A percentile compares a stretch with the other conserved stretches of the same genome.
Evolutionary conservation across 2,888 invertebrate genomes (phyloP).

Genomic region (Andrena trimmerana): DNA sequence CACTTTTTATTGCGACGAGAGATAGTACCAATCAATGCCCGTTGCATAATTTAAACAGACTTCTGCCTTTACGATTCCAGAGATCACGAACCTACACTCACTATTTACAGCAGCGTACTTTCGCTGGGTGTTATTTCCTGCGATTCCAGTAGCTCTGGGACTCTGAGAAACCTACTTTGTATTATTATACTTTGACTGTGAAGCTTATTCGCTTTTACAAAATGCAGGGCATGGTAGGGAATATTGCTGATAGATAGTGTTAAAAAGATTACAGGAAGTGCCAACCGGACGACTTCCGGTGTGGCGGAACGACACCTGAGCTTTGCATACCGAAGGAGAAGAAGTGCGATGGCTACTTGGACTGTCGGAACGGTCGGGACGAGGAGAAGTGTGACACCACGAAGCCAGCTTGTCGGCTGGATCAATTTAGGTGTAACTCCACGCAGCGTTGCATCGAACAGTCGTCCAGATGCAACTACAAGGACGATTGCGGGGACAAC

Average conservation of each 20-base stretch:
- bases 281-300: constrained; percentile 94
- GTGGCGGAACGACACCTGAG: constrained; percentile 89
- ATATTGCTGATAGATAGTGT: background rate
- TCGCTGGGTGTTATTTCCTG: no score
- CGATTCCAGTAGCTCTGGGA: no score
- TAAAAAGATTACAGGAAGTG: constrained; percentile 90
- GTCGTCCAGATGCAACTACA: constrained; percentile 93
- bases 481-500: constrained; percentile 95
- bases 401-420: constrained; percentile 89
- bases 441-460: constrained; percentile 93
- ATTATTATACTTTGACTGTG: no score
- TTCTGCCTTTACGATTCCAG: no score
- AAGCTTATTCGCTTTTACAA: background rate
- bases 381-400: constrained; percentile 90
- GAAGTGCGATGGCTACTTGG: constrained; percentile 95
- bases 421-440: constrained; percentile 94
- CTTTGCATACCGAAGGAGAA: constrained; percentile 95
- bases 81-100: no score
- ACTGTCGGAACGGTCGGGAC: constrained; percentile 94
- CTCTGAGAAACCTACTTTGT: no score
- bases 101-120: no score
- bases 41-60: background rate
- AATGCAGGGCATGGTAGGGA: background rate
- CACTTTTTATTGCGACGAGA: background rate
- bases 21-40: background rate